phyloP scores from a whole-genome alignment of 1,140 invertebrate species.

The Saccostrea cuccullata region DNA sequence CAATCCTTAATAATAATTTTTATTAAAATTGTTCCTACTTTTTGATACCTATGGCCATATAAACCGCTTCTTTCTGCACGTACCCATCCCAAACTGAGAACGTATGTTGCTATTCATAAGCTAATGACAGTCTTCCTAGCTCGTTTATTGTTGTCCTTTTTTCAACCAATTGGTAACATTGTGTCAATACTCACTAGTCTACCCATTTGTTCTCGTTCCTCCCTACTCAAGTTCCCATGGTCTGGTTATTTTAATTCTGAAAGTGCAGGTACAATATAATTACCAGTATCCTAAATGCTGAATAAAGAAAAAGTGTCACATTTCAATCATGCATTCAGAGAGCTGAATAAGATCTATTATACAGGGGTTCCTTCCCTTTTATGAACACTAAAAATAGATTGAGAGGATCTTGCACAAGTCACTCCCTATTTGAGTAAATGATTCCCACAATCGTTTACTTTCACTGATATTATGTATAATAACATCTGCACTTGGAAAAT shows the following conservation, averaged over 20 bases:
- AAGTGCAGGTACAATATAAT: background rate
- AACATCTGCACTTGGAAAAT: background rate
- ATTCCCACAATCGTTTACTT: background rate
- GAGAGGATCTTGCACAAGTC: background rate
- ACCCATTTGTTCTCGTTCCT: background rate
- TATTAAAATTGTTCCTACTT: background rate
- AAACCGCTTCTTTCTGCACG: background rate
- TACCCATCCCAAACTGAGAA: background rate
- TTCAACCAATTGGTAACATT: background rate
- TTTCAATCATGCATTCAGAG: background rate
- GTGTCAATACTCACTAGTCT: background rate
- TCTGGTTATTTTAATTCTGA: background rate
- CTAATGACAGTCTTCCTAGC: background rate
- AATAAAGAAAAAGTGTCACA: background rate
- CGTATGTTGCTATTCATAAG: background rate
- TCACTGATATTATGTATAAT: background rate
- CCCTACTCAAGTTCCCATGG: background rate
- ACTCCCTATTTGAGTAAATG: slow-evolving; percentile 1
- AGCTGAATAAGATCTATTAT: background rate
- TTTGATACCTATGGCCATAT: background rate
- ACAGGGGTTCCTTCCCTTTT: background rate
- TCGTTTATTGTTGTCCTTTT: background rate
- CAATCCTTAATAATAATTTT: background rate
- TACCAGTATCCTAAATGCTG: background rate
- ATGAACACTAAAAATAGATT: slow-evolving; percentile 2